Percentiles rank a stretch among this genome's conserved stretches.
phyloP scores from a whole-genome alignment of 2,797 vertebrate species.

The Sebastes goodei region DNA sequence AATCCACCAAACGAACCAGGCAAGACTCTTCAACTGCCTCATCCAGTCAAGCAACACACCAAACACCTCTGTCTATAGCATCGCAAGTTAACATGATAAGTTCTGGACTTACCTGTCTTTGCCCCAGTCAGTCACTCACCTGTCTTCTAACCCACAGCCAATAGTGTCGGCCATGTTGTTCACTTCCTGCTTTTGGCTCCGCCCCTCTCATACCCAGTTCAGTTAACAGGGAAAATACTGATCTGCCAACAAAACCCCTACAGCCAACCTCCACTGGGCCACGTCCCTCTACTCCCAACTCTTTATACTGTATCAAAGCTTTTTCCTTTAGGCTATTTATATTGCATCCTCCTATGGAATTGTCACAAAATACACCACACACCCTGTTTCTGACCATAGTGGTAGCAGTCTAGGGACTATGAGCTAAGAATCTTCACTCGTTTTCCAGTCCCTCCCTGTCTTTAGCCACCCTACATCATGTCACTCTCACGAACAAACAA shows the following conservation, averaged over 20 bases:
- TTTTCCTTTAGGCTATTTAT: not conserved
- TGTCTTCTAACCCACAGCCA: not conserved
- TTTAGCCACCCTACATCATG: too few relatives aligned
- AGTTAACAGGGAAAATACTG: not conserved
- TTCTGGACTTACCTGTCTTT: not conserved
- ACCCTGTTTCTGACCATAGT: not conserved
- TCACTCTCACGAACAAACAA: not conserved
- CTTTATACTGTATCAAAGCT: not conserved
- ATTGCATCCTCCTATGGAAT: not conserved
- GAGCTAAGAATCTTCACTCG: not conserved
- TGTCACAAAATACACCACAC: not conserved
- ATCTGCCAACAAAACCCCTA: not conserved
- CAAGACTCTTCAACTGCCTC: not conserved
- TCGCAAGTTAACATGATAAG: not conserved
- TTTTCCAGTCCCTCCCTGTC: not conserved
- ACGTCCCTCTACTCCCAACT: not conserved
- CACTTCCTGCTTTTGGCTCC: not conserved
- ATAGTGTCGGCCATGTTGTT: not conserved
- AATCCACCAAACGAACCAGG: not conserved
- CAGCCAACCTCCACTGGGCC: not conserved
- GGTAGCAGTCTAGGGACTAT: not conserved
- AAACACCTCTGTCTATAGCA: not conserved
- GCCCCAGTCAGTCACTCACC: too few relatives aligned
- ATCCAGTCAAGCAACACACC: not conserved
- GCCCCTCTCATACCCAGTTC: rapidly evolving